These are phyloP conservation scores for Rhopalosiphum nymphaeae DNA, from an alignment of 2,888 invertebrate genomes.

Conservation along the genomic window DNA sequence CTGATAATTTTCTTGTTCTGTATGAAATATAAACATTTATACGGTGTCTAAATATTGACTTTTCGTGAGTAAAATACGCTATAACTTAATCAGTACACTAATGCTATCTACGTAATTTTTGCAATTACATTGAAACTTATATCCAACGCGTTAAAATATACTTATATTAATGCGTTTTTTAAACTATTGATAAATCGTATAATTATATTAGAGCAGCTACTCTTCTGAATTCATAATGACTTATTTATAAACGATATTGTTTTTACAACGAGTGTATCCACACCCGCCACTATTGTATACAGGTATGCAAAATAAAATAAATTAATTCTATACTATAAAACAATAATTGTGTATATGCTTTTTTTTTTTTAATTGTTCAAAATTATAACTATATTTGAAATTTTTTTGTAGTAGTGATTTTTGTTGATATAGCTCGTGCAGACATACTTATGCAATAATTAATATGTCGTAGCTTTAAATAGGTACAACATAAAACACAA, in stretches of 20 bases:
- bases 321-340: background rate
- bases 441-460: background rate
- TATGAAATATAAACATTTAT: background rate
- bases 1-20: background rate
- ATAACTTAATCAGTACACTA: background rate
- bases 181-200: background rate
- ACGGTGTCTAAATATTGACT: background rate
- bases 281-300: background rate
- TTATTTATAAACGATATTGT: background rate
- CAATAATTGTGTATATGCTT: background rate
- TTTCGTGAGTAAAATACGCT: background rate
- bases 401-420: background rate
- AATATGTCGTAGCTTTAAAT: background rate
- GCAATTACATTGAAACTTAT: background rate
- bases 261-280: background rate
- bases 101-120: background rate
- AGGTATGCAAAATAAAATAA: background rate
- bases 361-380: background rate
- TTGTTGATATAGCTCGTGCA: background rate
- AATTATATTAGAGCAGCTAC: background rate
- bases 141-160: background rate
- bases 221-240: background rate
- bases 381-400: background rate
- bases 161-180: background rate
- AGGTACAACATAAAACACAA: background rate